Evolutionary conservation across 1,140 invertebrate genomes (phyloP).

Genomic region (Chymomyza costata): DNA sequence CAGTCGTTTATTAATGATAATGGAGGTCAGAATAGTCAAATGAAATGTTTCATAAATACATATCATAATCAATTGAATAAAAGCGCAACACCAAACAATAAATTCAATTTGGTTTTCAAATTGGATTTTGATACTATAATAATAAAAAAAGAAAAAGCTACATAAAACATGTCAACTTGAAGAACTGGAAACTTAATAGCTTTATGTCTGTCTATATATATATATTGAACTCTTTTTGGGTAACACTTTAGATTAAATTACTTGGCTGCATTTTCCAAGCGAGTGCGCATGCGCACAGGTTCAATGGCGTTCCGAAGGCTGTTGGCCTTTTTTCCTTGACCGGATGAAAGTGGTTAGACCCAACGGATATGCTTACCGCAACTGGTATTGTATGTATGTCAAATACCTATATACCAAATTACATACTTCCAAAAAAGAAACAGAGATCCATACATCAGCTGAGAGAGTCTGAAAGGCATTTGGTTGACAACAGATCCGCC

Average conservation of each 20-base stretch:
- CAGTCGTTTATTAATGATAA: slow-evolving; percentile 62
- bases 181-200: background rate
- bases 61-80: slow-evolving; percentile 62
- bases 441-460: slow-evolving; percentile 13
- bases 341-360: slow-evolving; percentile 64
- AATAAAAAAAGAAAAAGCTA: slow-evolving; percentile 14
- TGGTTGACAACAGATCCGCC: too few relatives aligned
- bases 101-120: slow-evolving; percentile 36
- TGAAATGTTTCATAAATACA: slow-evolving; percentile 63
- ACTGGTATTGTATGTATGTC: slow-evolving; percentile 1
- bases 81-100: slow-evolving; percentile 19
- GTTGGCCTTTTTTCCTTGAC: slow-evolving; percentile 46
- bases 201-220: background rate
- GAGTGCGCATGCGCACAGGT: slow-evolving; percentile 61
- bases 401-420: slow-evolving; percentile 19
- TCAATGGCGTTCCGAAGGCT: slow-evolving; percentile 52
- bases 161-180: background rate
- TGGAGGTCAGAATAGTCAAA: slow-evolving; percentile 71
- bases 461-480: slow-evolving; percentile 3
- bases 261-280: slow-evolving; percentile 64
- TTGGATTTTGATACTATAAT: slow-evolving; percentile 43
- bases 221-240: slow-evolving; percentile 3
- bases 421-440: slow-evolving; percentile 44
- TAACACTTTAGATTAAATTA: slow-evolving; percentile 54
- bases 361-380: slow-evolving; percentile 65